A percentile compares a stretch with the other conserved stretches of the same genome.
phyloP scores from a whole-genome alignment of 2,797 vertebrate species.

The Varecia variegata region DNA sequence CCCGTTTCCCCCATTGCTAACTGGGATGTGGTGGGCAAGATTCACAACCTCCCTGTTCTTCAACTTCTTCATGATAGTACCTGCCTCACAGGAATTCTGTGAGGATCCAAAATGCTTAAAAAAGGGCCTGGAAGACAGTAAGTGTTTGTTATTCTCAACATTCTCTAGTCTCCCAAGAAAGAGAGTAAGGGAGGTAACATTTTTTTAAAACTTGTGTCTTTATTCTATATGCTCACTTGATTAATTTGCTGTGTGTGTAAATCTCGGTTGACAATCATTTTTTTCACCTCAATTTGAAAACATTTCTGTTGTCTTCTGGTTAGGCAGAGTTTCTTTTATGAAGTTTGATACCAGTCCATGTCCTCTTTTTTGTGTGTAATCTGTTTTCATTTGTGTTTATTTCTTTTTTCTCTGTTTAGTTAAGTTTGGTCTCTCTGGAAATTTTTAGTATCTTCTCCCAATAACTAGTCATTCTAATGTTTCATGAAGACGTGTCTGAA shows the following conservation, averaged over 20 bases:
- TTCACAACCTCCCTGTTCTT: neutral
- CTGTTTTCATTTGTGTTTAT: neutral
- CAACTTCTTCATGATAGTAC: neutral
- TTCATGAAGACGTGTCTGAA: neutral
- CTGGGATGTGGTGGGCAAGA: neutral
- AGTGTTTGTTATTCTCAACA: neutral
- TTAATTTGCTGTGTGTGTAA: neutral
- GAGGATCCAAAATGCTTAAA: neutral
- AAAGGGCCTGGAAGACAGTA: neutral
- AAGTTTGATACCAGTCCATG: neutral
- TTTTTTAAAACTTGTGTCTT: neutral
- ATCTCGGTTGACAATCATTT: neutral
- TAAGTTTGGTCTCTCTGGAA: slow-evolving; percentile 8
- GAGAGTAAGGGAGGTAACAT: neutral
- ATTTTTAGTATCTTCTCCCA: neutral
- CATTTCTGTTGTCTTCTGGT: neutral
- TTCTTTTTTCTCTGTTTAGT: neutral
- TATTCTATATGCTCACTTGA: neutral
- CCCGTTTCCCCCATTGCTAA: neutral
- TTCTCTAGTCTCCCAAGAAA: neutral
- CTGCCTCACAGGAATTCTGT: neutral
- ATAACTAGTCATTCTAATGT: neutral
- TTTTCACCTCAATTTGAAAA: neutral
- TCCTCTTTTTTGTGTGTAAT: neutral
- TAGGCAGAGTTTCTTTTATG: neutral